Evolutionary conservation across 2,797 vertebrate species (phyloP).

Genomic region (Otolemur crassicaudatus): DNA sequence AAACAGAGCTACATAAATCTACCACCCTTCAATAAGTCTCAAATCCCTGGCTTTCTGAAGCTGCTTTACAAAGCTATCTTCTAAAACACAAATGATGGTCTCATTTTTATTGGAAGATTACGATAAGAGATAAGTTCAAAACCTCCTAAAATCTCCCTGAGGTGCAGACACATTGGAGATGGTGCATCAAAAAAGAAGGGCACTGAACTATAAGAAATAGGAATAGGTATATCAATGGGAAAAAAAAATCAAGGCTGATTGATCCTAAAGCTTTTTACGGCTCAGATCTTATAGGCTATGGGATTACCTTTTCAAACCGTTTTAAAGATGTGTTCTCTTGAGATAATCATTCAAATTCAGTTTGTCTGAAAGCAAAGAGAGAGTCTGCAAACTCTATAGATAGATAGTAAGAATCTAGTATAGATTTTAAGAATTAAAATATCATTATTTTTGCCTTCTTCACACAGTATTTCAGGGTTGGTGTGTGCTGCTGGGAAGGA

Average conservation of each 20-base stretch:
- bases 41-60: conserved; percentile 61
- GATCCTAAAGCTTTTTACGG: conserved; percentile 46
- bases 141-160: conserved; percentile 66
- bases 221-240: conserved; percentile 20
- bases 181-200: conserved; percentile 37
- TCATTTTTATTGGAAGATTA: conserved; percentile 75
- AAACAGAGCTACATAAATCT: conserved; percentile 42
- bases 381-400: background rate
- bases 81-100: conserved; percentile 58
- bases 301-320: conserved; percentile 67
- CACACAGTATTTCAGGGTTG: conserved; percentile 10
- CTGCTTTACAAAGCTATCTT: conserved; percentile 64
- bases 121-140: conserved; percentile 73
- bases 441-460: background rate
- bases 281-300: conserved; percentile 62
- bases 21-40: conserved; percentile 2
- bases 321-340: conserved; percentile 57
- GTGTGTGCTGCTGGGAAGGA: background rate
- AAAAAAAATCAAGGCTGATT: conserved; percentile 57
- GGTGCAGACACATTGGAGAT: conserved; percentile 9
- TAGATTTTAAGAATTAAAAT: background rate
- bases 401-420: background rate
- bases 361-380: conserved; percentile 45
- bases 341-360: conserved; percentile 65
- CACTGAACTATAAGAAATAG: conserved; percentile 41